Evolutionary conservation across 2,888 invertebrate genomes (phyloP), one percentile per base, ranked within the genome.

Genomic region (Cantharis nigra): DNA sequence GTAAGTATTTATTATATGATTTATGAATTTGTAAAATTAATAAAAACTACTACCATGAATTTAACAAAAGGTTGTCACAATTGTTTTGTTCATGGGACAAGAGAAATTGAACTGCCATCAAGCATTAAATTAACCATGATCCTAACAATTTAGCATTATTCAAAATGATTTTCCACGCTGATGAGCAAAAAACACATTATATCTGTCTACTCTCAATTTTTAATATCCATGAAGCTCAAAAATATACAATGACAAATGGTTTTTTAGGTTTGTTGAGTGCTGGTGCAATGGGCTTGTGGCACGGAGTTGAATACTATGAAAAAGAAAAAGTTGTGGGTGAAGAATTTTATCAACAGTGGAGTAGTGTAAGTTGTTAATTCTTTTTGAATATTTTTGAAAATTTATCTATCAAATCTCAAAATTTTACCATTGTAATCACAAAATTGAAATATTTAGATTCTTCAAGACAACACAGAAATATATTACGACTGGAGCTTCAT

Each of bases 201-300:
- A 49, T 13, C 13, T n/a, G 3, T 7, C 13, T 49, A 49, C 49
- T 49, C 49, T 49, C 49, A 49, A 49, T 49, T 49, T 49, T 49
- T 49, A 13, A 20, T 20, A 20, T 20, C n/a, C 5, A n/a, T n/a
- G 7, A 2, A 49, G 2, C 7, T 49, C n/a, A 9, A 7, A 9
- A 7, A 49, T n/a, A 3, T 18, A 49, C 49, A 49, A 49, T 49
- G 49, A 49, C n/a, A 49, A 49, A 49, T 49, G 1, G 0, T 75
- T 72, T 71, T 90, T 18, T 89, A 94, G 97, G 97, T 89, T 89
- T 98, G 79, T 89, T 98, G 84, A 94, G 97, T 81, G 98, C 97
- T 33, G 97, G 97, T 78, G 97, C 95, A 65, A 98, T 98, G 97
- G 97, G 97, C 65, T 90, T 97, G 70, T 98, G 97, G 97, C 97